phyloP scores from a whole-genome alignment of 2,113 vertebrate genomes.

The Tychaedon coryphoeus region DNA sequence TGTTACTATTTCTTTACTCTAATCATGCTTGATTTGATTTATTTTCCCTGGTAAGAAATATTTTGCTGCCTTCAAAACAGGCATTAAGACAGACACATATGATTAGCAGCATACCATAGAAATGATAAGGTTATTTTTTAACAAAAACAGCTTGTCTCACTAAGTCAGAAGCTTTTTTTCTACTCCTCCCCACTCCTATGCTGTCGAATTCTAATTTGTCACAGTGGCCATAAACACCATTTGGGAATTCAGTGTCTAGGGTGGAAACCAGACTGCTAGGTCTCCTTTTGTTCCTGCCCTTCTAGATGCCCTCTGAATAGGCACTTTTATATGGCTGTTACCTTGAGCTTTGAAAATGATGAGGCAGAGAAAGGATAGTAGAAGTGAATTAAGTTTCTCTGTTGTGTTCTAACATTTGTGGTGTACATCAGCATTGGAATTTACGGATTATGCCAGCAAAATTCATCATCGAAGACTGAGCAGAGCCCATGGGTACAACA shows the following conservation, averaged over 20 bases:
- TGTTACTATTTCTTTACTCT: not conserved
- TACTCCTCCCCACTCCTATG: not conserved
- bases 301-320: not conserved
- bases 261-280: not conserved
- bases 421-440: not conserved
- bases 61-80: not conserved
- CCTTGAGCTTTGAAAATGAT: not conserved
- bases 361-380: not conserved
- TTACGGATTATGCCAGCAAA: not conserved
- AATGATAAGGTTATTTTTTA: not conserved
- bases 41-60: not conserved
- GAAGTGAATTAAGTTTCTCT: not conserved
- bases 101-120: not conserved
- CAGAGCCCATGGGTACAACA: not conserved
- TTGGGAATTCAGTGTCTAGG: conserved; percentile 30
- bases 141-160: not conserved
- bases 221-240: not conserved
- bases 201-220: conserved; percentile 33
- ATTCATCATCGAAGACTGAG: not conserved
- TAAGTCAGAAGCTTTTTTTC: not conserved
- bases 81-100: not conserved
- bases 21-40: not conserved
- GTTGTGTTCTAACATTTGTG: not conserved
- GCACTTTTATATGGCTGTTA: not conserved
- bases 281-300: not conserved